Conservation (phyloP, 2,888 invertebrate genomes). For the Scaptomyza caliginosa region DNA sequence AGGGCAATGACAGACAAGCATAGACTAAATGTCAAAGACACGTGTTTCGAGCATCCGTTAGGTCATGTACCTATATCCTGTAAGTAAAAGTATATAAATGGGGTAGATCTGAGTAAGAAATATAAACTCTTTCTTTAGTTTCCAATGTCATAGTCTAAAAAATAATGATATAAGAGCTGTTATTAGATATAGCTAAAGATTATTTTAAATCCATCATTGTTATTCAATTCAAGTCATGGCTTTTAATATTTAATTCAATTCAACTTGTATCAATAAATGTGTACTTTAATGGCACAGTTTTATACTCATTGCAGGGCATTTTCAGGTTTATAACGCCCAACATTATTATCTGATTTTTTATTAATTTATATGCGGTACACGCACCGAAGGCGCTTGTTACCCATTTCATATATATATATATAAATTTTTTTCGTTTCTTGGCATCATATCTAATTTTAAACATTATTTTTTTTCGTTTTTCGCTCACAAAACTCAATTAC, state of each 20-base stretch:
- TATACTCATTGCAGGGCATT: slow-evolving; percentile 9
- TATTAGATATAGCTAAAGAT: too few species aligned
- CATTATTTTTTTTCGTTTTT: slow-evolving; percentile 53
- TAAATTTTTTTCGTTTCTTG: slow-evolving; percentile 14
- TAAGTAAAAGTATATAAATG: background rate
- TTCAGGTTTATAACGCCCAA: background rate
- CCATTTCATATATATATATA: slow-evolving; percentile 2
- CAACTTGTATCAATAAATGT: too few species aligned
- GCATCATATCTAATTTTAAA: slow-evolving; percentile 62
- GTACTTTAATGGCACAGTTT: too few species aligned
- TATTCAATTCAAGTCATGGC: too few species aligned
- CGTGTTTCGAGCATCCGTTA: slow-evolving; percentile 3
- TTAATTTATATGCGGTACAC: slow-evolving; percentile 50
- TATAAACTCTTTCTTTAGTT: too few species aligned
- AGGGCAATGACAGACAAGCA: slow-evolving; percentile 25
- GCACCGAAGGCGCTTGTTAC: slow-evolving; percentile 15
- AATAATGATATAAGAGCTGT: too few species aligned
- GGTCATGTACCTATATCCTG: slow-evolving; percentile 5
- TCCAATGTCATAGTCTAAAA: too few species aligned
- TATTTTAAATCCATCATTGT: too few species aligned
- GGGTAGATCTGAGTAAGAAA: too few species aligned
- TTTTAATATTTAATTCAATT: too few species aligned
- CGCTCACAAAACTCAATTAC: slow-evolving; percentile 68
- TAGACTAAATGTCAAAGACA: slow-evolving; percentile 17
- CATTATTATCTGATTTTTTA: slow-evolving; percentile 4